These are phyloP conservation scores for Chelonus formosanus DNA, from an alignment of 2,888 invertebrate species.

Conservation along the genomic window DNA sequence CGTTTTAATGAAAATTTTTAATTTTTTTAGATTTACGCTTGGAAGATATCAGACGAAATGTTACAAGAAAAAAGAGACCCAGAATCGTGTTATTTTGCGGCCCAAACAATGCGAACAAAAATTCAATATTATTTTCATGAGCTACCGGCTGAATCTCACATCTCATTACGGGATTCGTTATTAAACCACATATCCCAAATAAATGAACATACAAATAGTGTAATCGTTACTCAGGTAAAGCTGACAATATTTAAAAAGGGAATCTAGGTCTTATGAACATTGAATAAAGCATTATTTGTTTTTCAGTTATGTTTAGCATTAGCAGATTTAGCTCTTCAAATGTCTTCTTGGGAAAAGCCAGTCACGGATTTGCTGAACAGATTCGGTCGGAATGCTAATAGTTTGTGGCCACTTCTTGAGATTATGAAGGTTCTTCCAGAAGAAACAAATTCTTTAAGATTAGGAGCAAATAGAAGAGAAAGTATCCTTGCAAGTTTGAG, in stretches of 20 bases:
- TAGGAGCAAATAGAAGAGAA: constrained; percentile 91
- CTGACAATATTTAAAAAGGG: constrained; percentile 14
- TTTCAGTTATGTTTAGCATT: constrained; percentile 84
- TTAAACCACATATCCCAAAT: constrained; percentile 86
- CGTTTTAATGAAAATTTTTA: neutral
- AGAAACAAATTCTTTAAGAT: constrained; percentile 81
- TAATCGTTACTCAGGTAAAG: constrained; percentile 83
- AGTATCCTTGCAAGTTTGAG: constrained; percentile 74
- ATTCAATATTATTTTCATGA: constrained; percentile 92
- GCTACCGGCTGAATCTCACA: constrained; percentile 83
- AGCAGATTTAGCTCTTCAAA: constrained; percentile 92
- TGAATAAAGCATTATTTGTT: constrained; percentile 18
- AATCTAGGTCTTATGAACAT: neutral
- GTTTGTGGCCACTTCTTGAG: constrained; percentile 87
- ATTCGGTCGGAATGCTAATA: constrained; percentile 72
- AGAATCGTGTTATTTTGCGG: constrained; percentile 96
- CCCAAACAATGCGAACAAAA: constrained; percentile 97
- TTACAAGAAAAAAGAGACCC: constrained; percentile 87
- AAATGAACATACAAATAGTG: constrained; percentile 79
- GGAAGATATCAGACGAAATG: constrained; percentile 96
- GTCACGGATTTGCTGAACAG: constrained; percentile 83
- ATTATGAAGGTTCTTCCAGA: constrained; percentile 94
- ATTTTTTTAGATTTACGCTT: constrained; percentile 84
- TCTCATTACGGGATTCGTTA: constrained; percentile 89
- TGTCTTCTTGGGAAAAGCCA: constrained; percentile 92